Evolutionary conservation across 2,888 invertebrate genomes (phyloP).

Genomic region (Troides aeacus): DNA sequence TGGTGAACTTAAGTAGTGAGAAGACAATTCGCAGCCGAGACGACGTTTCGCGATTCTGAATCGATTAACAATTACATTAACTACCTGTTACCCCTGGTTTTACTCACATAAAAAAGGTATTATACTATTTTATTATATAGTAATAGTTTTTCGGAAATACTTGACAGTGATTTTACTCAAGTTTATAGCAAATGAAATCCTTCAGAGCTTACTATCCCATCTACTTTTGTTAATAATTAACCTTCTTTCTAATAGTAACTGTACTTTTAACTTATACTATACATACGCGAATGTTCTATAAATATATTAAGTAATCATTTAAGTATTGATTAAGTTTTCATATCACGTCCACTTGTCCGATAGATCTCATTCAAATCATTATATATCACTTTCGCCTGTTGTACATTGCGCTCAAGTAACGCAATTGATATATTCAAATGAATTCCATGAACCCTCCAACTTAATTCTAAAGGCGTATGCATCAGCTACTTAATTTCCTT

Average conservation of each 20-base stretch:
- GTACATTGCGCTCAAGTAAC: not conserved
- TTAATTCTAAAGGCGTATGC: not conserved
- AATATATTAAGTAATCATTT: not conserved
- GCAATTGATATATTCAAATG: conserved; percentile 5
- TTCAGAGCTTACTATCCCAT: too few relatives aligned
- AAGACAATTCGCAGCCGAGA: conserved; percentile 24
- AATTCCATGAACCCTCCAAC: not conserved
- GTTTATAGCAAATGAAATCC: too few relatives aligned
- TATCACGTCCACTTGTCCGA: conserved; percentile 8
- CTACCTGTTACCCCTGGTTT: not conserved
- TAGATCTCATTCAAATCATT: conserved; percentile 17
- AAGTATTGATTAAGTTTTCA: conserved; percentile 5
- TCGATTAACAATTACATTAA: conserved; percentile 11
- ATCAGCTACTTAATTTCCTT: not conserved
- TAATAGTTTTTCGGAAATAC: too few relatives aligned
- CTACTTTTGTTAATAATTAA: too few relatives aligned
- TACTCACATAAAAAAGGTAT: not conserved
- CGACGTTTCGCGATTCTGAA: conserved; percentile 13
- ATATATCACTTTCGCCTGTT: conserved; percentile 20
- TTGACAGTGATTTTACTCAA: too few relatives aligned
- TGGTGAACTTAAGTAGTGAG: conserved; percentile 18
- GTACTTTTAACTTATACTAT: too few relatives aligned
- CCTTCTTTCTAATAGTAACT: too few relatives aligned
- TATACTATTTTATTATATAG: too few relatives aligned
- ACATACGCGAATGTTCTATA: not conserved